Conservation (phyloP, 2,888 invertebrate genomes). For the Odontothrips loti region DNA sequence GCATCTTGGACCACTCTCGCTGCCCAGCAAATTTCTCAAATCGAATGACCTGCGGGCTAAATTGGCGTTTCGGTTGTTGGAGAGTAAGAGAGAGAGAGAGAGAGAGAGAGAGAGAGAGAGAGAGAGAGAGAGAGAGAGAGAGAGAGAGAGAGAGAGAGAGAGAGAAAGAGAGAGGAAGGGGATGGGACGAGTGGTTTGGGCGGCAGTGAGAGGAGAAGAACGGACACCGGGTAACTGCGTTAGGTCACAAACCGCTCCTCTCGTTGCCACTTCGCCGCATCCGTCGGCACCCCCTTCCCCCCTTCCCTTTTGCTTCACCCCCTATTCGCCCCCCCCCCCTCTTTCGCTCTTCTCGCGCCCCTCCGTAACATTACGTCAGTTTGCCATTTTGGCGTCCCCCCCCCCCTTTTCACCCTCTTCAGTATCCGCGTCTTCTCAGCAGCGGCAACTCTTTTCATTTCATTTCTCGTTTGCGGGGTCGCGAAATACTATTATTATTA, state of each 20-base stretch:
- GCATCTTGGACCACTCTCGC: neutral
- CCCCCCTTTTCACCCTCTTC: neutral
- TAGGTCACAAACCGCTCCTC: slow-evolving; percentile 19
- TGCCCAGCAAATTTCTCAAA: slow-evolving; percentile 5
- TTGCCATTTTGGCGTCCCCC: neutral
- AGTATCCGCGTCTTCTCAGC: no score
- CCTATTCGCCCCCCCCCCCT: neutral
- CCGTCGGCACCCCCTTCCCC: neutral
- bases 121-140: neutral
- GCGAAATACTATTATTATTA: no score
- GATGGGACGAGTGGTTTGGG: neutral
- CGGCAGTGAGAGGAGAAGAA: neutral
- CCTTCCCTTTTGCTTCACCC: neutral
- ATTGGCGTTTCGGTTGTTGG: neutral
- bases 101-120: neutral
- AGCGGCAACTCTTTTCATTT: no score
- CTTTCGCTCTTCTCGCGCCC: neutral
- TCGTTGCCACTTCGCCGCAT: no score
- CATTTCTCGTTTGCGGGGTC: no score
- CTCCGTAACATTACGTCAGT: neutral
- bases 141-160: neutral
- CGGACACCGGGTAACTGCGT: slow-evolving; percentile 7
- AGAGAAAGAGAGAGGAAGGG: neutral
- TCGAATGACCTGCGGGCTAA: slow-evolving; percentile 10
- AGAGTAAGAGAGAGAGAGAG: neutral